Percentiles rank a stretch among this genome's conserved stretches.
Evolutionary conservation across 2,797 vertebrate species (phyloP).

Genomic region (Eutrigla gurnardus): DNA sequence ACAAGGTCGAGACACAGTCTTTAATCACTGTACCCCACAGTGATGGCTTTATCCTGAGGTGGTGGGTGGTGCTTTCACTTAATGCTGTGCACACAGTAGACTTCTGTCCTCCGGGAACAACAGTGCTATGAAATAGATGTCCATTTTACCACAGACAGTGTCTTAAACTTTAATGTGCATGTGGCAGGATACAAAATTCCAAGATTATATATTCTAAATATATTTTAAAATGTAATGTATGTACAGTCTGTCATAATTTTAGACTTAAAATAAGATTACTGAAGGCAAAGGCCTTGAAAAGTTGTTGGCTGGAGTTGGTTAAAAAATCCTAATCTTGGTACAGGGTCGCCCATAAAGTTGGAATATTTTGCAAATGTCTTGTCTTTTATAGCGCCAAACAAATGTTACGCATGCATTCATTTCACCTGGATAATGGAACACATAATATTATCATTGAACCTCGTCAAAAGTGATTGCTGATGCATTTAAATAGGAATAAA

Average conservation of each 20-base stretch:
- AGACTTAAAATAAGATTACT: background rate
- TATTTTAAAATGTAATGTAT: background rate
- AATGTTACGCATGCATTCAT: no score
- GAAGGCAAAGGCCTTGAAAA: background rate
- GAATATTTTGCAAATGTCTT: no score
- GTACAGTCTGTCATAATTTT: background rate
- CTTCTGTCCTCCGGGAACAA: slow-evolving; percentile 38
- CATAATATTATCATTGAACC: no score
- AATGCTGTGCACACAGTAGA: slow-evolving; percentile 44
- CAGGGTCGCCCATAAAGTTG: no score
- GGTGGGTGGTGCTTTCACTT: slow-evolving; percentile 59
- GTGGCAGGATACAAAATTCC: background rate
- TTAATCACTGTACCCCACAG: slow-evolving; percentile 70
- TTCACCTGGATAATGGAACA: no score
- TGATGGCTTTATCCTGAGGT: slow-evolving; percentile 73
- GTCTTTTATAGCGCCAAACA: no score
- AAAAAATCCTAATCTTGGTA: background rate
- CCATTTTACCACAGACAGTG: background rate
- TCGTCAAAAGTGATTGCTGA: no score
- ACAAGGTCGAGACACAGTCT: slow-evolving; percentile 73
- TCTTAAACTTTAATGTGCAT: background rate
- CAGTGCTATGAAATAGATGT: slow-evolving; percentile 26
- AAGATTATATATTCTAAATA: background rate
- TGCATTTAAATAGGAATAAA: no score
- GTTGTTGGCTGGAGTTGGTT: background rate